Evolutionary conservation across 1,140 invertebrate species (phyloP).

Genomic region (Gonatopus flavifemur): DNA sequence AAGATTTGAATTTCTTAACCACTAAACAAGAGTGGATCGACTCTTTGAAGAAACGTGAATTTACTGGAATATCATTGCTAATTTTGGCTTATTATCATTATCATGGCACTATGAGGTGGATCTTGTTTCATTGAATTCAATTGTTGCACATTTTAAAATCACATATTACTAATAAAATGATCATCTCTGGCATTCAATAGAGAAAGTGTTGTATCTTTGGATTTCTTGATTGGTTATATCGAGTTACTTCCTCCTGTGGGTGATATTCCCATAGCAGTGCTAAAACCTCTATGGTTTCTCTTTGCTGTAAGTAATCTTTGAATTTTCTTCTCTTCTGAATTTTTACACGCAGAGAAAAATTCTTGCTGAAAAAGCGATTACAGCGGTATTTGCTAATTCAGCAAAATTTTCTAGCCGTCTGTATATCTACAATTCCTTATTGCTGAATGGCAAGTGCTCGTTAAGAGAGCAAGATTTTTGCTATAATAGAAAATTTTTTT

Average conservation of each 20-base stretch:
- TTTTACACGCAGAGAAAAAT: too few relatives aligned
- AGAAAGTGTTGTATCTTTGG: slow-evolving; percentile 11
- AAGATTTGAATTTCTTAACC: too few relatives aligned
- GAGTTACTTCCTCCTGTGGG: neutral
- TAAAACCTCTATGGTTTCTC: slow-evolving; percentile 31
- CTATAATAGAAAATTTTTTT: too few relatives aligned
- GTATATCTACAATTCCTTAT: too few relatives aligned
- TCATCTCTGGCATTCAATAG: slow-evolving; percentile 2
- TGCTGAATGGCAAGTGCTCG: too few relatives aligned
- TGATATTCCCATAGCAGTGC: neutral
- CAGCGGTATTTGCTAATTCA: too few relatives aligned
- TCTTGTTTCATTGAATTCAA: neutral
- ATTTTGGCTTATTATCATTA: slow-evolving; percentile 29
- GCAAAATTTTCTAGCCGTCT: too few relatives aligned
- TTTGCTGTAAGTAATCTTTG: slow-evolving; percentile 21
- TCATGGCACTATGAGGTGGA: slow-evolving; percentile 17
- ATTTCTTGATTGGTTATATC: slow-evolving; percentile 7
- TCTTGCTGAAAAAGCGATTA: too few relatives aligned
- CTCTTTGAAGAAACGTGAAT: neutral
- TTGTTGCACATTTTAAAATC: neutral
- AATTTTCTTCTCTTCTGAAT: neutral
- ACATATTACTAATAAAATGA: neutral
- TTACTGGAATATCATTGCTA: slow-evolving; percentile 8
- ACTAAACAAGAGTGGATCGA: slow-evolving; percentile 15
- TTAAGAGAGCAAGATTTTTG: too few relatives aligned